These are phyloP conservation scores for Petrophora chlorosata DNA, from an alignment of 2,888 invertebrate species.

Conservation along the genomic window DNA sequence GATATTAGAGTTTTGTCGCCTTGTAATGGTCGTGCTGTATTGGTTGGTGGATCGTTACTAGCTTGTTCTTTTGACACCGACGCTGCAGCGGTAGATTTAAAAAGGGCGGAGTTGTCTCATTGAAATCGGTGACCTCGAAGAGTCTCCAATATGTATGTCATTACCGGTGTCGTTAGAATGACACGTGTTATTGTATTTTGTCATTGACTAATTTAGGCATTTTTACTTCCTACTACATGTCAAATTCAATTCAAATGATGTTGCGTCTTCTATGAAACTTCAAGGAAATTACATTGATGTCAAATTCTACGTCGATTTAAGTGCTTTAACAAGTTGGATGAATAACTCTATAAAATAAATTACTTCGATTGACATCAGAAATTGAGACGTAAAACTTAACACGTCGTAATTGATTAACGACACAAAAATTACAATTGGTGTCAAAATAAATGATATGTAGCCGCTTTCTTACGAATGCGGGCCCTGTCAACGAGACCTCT, in stretches of 20 bases:
- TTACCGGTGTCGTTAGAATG: conserved; percentile 34
- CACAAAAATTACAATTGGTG: conserved; percentile 65
- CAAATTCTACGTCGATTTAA: too few relatives aligned
- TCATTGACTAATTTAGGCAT: conserved; percentile 27
- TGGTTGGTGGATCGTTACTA: conserved; percentile 65
- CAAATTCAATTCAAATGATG: conserved; percentile 13
- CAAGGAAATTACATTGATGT: too few relatives aligned
- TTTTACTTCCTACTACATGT: conserved; percentile 20
- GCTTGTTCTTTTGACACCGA: conserved; percentile 54
- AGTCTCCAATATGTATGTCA: conserved; percentile 39
- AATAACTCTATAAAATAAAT: conserved; percentile 15
- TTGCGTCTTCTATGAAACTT: not conserved
- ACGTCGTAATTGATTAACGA: conserved; percentile 67
- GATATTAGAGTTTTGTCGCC: conserved; percentile 81
- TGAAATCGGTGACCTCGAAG: conserved; percentile 51
- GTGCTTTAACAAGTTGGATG: not conserved
- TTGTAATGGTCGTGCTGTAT: conserved; percentile 75
- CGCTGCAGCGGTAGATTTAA: conserved; percentile 60
- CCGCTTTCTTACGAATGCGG: conserved; percentile 71
- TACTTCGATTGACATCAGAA: conserved; percentile 32
- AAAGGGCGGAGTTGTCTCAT: conserved; percentile 73
- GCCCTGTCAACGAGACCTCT: conserved; percentile 53
- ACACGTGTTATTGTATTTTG: conserved; percentile 35
- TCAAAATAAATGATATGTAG: conserved; percentile 79
- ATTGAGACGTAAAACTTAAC: conserved; percentile 72